phyloP scores from a whole-genome alignment of 35 echinoderm and acorn worm species.

The Amphiura filiformis region DNA sequence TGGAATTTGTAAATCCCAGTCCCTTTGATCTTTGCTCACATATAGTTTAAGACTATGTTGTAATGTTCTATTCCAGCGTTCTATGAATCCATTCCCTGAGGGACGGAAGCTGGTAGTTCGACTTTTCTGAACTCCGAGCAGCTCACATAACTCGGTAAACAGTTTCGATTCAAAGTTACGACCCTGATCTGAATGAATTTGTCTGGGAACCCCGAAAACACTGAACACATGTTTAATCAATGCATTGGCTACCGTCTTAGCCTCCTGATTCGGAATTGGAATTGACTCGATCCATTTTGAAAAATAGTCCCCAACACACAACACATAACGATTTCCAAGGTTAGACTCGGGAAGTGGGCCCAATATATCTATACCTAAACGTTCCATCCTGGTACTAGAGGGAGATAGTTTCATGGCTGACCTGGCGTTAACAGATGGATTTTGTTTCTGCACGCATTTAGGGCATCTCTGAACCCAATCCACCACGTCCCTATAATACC shows the following conservation, averaged over 20 bases:
- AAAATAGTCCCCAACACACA: no score
- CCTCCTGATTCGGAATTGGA: conserved; percentile 45
- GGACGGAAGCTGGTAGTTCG: conserved; percentile 30
- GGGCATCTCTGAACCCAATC: neutral
- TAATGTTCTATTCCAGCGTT: conserved; percentile 17
- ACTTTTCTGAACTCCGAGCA: conserved; percentile 28
- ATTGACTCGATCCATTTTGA: no score
- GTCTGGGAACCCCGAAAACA: neutral
- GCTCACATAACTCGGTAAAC: conserved; percentile 25
- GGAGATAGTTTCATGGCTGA: neutral
- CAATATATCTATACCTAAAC: conserved; percentile 35
- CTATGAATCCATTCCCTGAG: neutral
- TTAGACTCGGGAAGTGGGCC: conserved; percentile 38
- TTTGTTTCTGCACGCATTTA: neutral
- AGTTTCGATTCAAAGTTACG: conserved; percentile 35
- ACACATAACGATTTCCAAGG: conserved; percentile 25
- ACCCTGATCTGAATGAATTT: conserved; percentile 41
- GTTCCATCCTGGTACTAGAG: conserved; percentile 21
- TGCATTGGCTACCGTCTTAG: conserved; percentile 30
- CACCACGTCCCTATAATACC: conserved; percentile 4
- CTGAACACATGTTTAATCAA: conserved; percentile 20
- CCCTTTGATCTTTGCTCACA: neutral
- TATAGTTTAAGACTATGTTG: neutral
- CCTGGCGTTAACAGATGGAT: neutral
- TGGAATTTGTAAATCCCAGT: conserved; percentile 29